Evolutionary conservation across 53 echinoderm and acorn worm genomes (phyloP).

Genomic region (Holothuria scabra): DNA sequence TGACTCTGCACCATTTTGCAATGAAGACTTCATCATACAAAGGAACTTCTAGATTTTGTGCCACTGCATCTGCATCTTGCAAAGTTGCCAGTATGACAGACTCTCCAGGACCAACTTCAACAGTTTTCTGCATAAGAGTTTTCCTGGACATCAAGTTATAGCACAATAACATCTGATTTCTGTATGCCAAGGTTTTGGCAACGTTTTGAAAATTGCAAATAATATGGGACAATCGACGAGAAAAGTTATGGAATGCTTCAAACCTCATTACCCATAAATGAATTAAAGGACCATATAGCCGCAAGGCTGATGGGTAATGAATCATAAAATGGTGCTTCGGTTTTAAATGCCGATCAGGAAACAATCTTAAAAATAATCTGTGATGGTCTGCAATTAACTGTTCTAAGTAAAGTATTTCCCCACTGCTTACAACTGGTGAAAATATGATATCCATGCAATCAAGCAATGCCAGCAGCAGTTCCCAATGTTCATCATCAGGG

Average conservation of each 20-base stretch:
- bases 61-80: not conserved
- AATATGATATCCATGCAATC: slow-evolving; percentile 55
- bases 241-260: slow-evolving; percentile 35
- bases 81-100: slow-evolving; percentile 1
- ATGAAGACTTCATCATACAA: slow-evolving; percentile 31
- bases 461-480: slow-evolving; percentile 50
- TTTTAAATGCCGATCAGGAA: slow-evolving; percentile 58
- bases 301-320: slow-evolving; percentile 53
- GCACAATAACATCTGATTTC: slow-evolving; percentile 21
- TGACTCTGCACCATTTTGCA: slow-evolving; percentile 17
- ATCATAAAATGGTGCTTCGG: slow-evolving; percentile 68
- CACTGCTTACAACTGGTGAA: slow-evolving; percentile 47
- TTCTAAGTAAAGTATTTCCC: slow-evolving; percentile 44
- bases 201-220: slow-evolving; percentile 51
- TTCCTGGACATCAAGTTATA: slow-evolving; percentile 38
- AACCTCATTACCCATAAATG: slow-evolving; percentile 46
- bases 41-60: not conserved
- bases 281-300: slow-evolving; percentile 9
- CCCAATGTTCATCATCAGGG: slow-evolving; percentile 58
- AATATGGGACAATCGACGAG: slow-evolving; percentile 9
- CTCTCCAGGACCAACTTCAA: slow-evolving; percentile 13
- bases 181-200: slow-evolving; percentile 39
- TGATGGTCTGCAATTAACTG: slow-evolving; percentile 68
- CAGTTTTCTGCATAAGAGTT: not conserved
- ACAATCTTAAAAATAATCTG: slow-evolving; percentile 52